A percentile compares a stretch with the other conserved stretches of the same genome.
Evolutionary conservation across 2,797 vertebrate genomes (phyloP).

Genomic region (Chelonia mydas): DNA sequence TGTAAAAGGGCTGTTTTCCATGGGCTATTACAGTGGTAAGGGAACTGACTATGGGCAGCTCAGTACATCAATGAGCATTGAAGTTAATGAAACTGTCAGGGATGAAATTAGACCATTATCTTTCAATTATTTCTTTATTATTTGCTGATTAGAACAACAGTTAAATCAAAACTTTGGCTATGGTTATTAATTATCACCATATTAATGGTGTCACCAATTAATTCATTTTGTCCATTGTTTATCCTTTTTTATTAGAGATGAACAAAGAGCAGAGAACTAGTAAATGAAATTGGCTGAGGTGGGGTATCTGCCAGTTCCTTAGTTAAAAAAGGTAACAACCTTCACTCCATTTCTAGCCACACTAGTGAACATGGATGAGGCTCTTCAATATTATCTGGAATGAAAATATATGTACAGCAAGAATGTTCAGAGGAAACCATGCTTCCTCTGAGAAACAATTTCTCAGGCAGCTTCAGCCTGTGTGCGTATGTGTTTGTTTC

Average conservation of each 20-base stretch:
- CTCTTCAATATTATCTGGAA: neutral
- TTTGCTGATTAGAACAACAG: neutral
- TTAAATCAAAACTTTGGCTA: neutral
- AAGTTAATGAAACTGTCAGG: neutral
- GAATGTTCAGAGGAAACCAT: accelerated
- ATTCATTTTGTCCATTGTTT: neutral
- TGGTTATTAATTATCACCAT: neutral
- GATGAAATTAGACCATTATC: neutral
- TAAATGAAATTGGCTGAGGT: neutral
- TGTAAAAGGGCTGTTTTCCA: neutral
- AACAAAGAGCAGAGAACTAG: neutral
- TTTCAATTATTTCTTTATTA: neutral
- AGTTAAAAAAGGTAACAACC: accelerated
- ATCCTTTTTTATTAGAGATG: neutral
- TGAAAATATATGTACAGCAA: neutral
- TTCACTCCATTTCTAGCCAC: neutral
- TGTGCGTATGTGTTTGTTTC: neutral
- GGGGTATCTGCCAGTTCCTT: neutral
- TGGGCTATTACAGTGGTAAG: neutral
- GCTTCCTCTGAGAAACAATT: neutral
- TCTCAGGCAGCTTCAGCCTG: neutral
- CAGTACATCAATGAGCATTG: neutral
- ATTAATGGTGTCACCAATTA: neutral
- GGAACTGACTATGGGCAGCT: neutral
- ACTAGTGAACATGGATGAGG: neutral